Evolutionary conservation across 1,140 invertebrate genomes (phyloP).

Genomic region (Magallana ariakensis): DNA sequence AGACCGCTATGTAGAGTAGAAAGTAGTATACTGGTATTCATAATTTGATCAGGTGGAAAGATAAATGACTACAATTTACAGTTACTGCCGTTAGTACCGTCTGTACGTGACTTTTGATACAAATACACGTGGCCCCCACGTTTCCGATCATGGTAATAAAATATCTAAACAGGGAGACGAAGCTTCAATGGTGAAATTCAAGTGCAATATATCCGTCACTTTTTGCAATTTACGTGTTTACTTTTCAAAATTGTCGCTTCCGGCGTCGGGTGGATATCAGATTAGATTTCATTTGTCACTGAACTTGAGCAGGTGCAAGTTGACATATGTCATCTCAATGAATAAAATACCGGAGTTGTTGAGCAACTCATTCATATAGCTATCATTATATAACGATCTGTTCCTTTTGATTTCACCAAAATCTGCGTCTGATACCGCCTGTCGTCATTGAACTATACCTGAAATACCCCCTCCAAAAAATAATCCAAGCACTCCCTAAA

Average conservation of each 20-base stretch:
- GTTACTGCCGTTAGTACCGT: no score
- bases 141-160: background rate
- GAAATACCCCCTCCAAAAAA: no score
- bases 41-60: no score
- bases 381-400: no score
- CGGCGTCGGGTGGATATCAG: background rate
- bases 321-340: background rate
- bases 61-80: no score
- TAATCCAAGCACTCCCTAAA: no score
- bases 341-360: background rate
- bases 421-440: no score
- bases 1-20: no score
- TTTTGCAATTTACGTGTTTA: slow-evolving; percentile 16
- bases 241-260: background rate
- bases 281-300: background rate
- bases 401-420: no score
- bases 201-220: slow-evolving; percentile 4
- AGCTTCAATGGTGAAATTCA: background rate
- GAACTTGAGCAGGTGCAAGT: slow-evolving; percentile 31
- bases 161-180: background rate
- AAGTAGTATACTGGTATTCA: no score
- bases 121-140: background rate
- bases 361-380: background rate
- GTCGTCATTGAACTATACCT: no score
- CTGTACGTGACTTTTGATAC: no score